Percentiles rank a stretch among this genome's conserved stretches.
These are phyloP conservation scores for Trisateles emortualis DNA, from an alignment of 2,888 invertebrate species.

Conservation along the genomic window DNA sequence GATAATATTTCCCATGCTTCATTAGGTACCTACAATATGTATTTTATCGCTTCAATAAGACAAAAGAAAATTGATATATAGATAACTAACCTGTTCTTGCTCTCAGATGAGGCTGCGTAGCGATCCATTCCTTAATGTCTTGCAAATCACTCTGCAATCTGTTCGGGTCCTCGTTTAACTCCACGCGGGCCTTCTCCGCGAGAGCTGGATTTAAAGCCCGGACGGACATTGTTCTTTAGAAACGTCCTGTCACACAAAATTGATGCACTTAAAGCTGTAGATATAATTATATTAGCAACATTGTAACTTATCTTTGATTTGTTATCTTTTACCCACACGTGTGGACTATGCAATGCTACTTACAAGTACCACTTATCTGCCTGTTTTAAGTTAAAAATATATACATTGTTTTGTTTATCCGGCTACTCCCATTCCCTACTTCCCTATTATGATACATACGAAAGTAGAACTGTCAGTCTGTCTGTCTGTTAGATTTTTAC, in stretches of 20 bases:
- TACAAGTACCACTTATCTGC: background rate
- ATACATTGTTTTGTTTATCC: no score
- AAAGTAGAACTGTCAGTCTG: no score
- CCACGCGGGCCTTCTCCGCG: slow-evolving; percentile 72
- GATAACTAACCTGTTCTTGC: slow-evolving; percentile 58
- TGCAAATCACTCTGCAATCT: slow-evolving; percentile 76
- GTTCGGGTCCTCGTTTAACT: slow-evolving; percentile 83
- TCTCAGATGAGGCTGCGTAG: slow-evolving; percentile 83
- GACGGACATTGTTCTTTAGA: slow-evolving; percentile 50
- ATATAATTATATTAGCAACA: background rate
- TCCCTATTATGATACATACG: no score
- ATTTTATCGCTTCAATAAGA: no score
- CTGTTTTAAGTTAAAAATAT: no score
- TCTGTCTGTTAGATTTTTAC: no score
- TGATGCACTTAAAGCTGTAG: background rate
- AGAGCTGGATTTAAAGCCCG: slow-evolving; percentile 60
- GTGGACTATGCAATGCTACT: background rate
- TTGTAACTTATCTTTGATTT: background rate
- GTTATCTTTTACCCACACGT: background rate
- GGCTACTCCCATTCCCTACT: no score
- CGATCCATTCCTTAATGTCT: slow-evolving; percentile 83
- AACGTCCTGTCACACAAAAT: background rate
- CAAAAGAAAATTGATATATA: background rate
- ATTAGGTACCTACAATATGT: no score
- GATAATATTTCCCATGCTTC: no score